Evolutionary conservation across 2,888 invertebrate genomes (phyloP), one percentile per base, ranked within the genome.

Genomic region (Embidobia sp.): DNA sequence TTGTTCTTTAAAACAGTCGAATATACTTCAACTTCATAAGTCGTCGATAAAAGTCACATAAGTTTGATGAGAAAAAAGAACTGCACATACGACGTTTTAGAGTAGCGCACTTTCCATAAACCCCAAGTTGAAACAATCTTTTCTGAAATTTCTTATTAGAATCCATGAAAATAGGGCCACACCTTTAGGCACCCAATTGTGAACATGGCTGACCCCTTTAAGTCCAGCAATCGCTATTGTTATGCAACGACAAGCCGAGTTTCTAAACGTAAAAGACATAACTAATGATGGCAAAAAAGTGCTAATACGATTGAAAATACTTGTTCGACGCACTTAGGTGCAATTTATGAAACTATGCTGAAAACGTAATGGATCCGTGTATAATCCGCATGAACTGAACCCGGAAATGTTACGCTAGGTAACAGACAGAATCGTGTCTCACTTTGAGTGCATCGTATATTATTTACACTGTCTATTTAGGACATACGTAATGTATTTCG

Each of bases 401-500:
- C 55, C 61, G 74, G 74, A 67, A 69, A 64, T 69, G 64, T 57
- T 49, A 22, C 46, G 26, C 64, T 40, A 44, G 22, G 70, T 37
- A 76, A 64, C 44, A 44, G 64, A 57, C 70, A 46, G 70, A 76
- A 70, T 76, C 70, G 69, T 76, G 76, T 76, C 70, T 70, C 51
- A 46, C 59, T 64, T 66, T 59, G 66, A 77, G 70, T 66, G 70
- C 77, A 72, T 66, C 70, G 40, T 77, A 77, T 66, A 77, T 72
- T 77, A 77, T 77, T 77, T 70, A 77, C 57, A 53, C 59, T 48
- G 66, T 77, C 77, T 70, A 77, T 77, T 77, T 77, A 72, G 66
- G 66, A 70, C 70, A 77, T 77, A 72, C 77, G 77, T 77, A 72
- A 77, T 77, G 77, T 61, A 77, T 72, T 77, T 77, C 77, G 77